A percentile compares a stretch with the other conserved stretches of the same genome.
Conservation (phyloP, 1,140 invertebrate species). For the Pectinophora gossypiella region DNA sequence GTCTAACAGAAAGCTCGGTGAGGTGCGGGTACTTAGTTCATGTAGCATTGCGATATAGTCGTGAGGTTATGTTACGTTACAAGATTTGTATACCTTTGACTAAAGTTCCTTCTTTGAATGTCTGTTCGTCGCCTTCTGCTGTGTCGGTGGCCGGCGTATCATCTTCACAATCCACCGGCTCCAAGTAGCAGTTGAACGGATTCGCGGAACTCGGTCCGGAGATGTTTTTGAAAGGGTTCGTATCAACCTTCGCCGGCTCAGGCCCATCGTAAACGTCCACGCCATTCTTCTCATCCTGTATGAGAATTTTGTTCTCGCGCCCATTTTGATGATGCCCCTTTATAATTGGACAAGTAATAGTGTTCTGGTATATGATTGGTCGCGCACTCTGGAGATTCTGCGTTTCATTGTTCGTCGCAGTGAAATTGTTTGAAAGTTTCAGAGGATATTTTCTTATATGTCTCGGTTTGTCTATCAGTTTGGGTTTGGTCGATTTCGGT, state of each 20-base stretch:
- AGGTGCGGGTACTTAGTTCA: too few species aligned
- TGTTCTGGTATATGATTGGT: constrained; percentile 46
- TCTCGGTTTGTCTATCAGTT: constrained; percentile 53
- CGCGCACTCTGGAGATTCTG: not conserved
- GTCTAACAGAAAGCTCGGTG: too few species aligned
- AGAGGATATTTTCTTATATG: constrained; percentile 59
- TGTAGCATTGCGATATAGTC: too few species aligned
- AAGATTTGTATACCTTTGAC: constrained; percentile 27
- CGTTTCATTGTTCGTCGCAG: not conserved
- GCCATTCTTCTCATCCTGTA: constrained; percentile 7
- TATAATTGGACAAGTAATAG: not conserved
- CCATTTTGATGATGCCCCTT: not conserved
- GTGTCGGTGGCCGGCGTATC: constrained; percentile 4
- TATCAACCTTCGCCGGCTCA: constrained; percentile 21
- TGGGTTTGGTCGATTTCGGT: constrained; percentile 45
- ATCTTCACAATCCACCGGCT: constrained; percentile 2
- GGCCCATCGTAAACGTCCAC: constrained; percentile 35
- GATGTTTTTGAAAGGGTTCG: constrained; percentile 32
- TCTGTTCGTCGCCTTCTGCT: constrained; percentile 11
- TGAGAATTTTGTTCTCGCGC: not conserved
- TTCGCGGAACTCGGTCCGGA: constrained; percentile 22
- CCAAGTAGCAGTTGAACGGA: constrained; percentile 28
- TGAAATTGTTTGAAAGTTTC: constrained; percentile 22
- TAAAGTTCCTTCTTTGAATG: constrained; percentile 14
- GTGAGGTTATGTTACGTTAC: too few species aligned